phyloP scores from a whole-genome alignment of 2,888 invertebrate genomes.

The Dynastes hyllus region DNA sequence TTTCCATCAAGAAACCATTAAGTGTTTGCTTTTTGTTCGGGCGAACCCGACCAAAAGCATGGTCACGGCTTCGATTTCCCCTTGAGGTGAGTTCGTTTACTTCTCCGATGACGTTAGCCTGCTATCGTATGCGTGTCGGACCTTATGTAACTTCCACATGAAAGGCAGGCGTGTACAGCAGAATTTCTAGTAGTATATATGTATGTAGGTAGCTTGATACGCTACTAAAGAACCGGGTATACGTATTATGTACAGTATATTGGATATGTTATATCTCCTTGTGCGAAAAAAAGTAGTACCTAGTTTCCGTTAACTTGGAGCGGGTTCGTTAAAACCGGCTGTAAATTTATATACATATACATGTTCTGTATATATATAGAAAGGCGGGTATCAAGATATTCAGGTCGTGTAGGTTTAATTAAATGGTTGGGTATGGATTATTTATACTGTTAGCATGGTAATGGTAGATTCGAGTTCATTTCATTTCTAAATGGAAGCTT shows the following conservation, averaged over 20 bases:
- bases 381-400: conserved; percentile 2
- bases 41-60: conserved; percentile 61
- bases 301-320: conserved; percentile 34
- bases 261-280: conserved; percentile 8
- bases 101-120: conserved; percentile 52
- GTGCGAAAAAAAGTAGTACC: conserved; percentile 27
- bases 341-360: background rate
- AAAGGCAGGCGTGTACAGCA: conserved; percentile 3
- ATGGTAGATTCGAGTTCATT: background rate
- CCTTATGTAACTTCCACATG: conserved; percentile 34
- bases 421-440: conserved; percentile 5
- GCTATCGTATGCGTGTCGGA: background rate
- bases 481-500: too few relatives aligned
- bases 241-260: background rate
- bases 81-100: conserved; percentile 67
- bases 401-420: conserved; percentile 19
- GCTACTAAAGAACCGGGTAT: too few relatives aligned
- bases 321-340: conserved; percentile 25
- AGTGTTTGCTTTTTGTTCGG: conserved; percentile 56
- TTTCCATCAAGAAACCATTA: conserved; percentile 61
- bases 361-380: background rate
- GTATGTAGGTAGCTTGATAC: background rate
- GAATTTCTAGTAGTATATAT: conserved; percentile 9
- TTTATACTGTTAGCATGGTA: background rate
- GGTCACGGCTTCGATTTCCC: conserved; percentile 68